Evolutionary conservation across 2,888 invertebrate genomes (phyloP), one percentile per base, ranked within the genome.

Genomic region (Orthosia gothica): DNA sequence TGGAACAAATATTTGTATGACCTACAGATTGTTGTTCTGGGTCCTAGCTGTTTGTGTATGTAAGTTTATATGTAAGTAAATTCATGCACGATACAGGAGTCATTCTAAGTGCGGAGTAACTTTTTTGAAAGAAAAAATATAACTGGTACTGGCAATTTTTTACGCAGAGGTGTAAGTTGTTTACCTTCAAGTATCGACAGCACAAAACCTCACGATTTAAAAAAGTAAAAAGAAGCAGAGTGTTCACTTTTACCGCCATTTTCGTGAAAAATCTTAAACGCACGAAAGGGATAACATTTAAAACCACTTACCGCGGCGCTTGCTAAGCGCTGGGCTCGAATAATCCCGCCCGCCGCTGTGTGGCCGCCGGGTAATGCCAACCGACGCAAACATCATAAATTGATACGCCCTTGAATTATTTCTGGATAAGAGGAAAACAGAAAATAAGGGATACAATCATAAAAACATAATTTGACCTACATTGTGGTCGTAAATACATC

Each of bases 251-350:
- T 20, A 70, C 62, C 49, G 52, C 58, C n/a, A 71, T 80, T 70
- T 67, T 76, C 64, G 63, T 52, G 57, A 68, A 80, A 77, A 65
- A 68, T 80, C 64, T 71, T 68, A 54, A 75, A 81, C 58, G 73
- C 73, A 76, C 81, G 68, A 82, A 84, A 76, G 73, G 74, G 70
- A 83, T 71, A 79, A 84, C 79, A 82, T 85, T 82, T 80, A 76
- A 85, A 84, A 84, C 80, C 84, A 84, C 85, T 84, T 76, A 84
- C 66, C 67, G 64, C 23, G 68, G 58, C 26, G 50, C 65, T 72
- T 58, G 58, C 72, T 52, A 66, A 77, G 57, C 78, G 71, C 64
- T n/a, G 58, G 79, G 77, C 49, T 49, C 77, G 54, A 67, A 57
- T 81, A 66, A 81, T 81, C 80, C 73, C 50, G 68, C 57, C 20